Evolutionary conservation across 2,888 invertebrate genomes (phyloP).

Genomic region (Eugnorisma glareosa): DNA sequence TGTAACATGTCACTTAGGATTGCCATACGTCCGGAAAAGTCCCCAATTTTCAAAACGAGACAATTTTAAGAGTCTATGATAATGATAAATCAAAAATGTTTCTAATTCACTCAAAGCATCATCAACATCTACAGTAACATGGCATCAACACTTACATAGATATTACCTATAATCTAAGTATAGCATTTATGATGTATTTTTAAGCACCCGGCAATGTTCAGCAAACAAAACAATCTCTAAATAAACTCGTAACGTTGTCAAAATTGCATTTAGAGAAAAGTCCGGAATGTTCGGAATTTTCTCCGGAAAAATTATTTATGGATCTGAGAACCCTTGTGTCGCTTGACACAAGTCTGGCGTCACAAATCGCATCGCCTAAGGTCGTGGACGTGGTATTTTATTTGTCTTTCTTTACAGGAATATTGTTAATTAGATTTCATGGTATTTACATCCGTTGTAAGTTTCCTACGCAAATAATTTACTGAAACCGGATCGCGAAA

Average conservation of each 20-base stretch:
- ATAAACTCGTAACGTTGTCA: neutral
- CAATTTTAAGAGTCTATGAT: neutral
- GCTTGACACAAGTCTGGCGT: neutral
- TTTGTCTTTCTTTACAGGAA: neutral
- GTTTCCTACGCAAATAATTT: constrained; percentile 14
- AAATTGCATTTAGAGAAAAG: neutral
- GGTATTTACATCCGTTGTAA: neutral
- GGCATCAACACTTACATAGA: neutral
- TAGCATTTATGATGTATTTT: neutral
- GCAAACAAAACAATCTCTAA: neutral
- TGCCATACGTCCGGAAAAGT: neutral
- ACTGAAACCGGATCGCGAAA: neutral
- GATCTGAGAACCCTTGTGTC: neutral
- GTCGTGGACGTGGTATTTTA: neutral
- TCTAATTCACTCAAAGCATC: no score
- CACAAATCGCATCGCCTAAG: neutral
- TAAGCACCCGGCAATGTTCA: neutral
- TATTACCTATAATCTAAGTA: neutral
- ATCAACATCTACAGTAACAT: no score
- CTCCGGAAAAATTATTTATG: neutral
- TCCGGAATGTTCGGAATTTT: neutral
- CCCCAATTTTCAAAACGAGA: neutral
- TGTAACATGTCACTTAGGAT: neutral
- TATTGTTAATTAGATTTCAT: neutral
- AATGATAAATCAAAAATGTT: no score